Evolutionary conservation across 2,797 vertebrate species (phyloP).

Genomic region (Bufotes viridis): DNA sequence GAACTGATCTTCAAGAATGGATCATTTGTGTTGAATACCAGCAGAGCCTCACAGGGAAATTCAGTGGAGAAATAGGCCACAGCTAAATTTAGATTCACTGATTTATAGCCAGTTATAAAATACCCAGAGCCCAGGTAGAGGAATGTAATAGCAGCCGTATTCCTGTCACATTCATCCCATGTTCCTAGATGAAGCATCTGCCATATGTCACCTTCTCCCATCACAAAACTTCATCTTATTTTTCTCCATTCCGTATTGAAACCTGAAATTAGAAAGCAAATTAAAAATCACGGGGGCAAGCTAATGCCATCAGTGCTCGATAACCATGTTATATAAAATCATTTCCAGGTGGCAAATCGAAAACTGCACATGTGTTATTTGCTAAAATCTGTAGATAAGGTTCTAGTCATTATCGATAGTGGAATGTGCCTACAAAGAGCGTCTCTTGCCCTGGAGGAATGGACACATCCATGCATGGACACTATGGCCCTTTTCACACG

Average conservation of each 20-base stretch:
- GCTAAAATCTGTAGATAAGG: neutral
- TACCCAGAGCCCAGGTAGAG: neutral
- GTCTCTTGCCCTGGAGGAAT: too few relatives aligned
- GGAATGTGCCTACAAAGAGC: too few relatives aligned
- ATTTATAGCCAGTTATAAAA: slow-evolving; percentile 22
- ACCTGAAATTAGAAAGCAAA: neutral
- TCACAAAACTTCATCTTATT: neutral
- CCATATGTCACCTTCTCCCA: neutral
- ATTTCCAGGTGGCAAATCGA: neutral
- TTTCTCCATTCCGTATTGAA: neutral
- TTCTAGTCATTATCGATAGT: neutral
- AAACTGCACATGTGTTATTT: neutral
- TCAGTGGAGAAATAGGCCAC: slow-evolving; percentile 42
- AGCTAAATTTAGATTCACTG: slow-evolving; percentile 47
- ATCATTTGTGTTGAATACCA: neutral
- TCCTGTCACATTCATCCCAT: neutral
- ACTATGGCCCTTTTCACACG: too few relatives aligned
- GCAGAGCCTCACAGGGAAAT: neutral
- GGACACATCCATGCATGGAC: too few relatives aligned
- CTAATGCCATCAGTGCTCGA: neutral
- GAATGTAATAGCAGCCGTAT: neutral
- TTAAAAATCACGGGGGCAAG: neutral
- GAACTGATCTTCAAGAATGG: neutral
- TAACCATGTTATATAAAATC: neutral
- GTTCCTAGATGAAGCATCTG: slow-evolving; percentile 2